Evolutionary conservation across 37 sponge, comb jelly and placozoan genomes (phyloP).

Genomic region (Halichondria panicea): DNA sequence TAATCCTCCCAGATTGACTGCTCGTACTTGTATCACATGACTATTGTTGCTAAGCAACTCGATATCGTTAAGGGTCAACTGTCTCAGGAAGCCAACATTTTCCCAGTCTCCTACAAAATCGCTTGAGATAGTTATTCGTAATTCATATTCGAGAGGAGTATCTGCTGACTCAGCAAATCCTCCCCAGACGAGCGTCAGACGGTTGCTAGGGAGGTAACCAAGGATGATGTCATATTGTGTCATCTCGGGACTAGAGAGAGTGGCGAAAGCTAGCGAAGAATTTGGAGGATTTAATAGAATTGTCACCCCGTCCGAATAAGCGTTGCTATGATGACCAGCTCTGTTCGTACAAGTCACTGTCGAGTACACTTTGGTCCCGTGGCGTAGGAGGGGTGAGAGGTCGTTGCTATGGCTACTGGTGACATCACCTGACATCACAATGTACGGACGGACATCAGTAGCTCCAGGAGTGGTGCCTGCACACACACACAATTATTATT

Average conservation of each 20-base stretch:
- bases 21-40: slow-evolving; percentile 49
- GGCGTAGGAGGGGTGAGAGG: slow-evolving; percentile 2
- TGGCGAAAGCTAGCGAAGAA: neutral
- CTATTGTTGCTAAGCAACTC: neutral
- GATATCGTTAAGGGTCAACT: slow-evolving; percentile 33
- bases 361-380: slow-evolving; percentile 42
- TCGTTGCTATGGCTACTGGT: neutral
- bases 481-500: no score
- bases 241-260: slow-evolving; percentile 7
- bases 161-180: slow-evolving; percentile 32
- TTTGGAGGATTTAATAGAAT: slow-evolving; percentile 22
- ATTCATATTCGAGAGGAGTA: slow-evolving; percentile 51
- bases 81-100: slow-evolving; percentile 22
- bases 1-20: slow-evolving; percentile 42
- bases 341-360: slow-evolving; percentile 60
- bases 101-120: slow-evolving; percentile 40
- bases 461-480: slow-evolving; percentile 21
- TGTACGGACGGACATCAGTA: slow-evolving; percentile 21
- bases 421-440: neutral
- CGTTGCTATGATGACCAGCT: slow-evolving; percentile 42
- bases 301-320: slow-evolving; percentile 66
- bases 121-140: neutral
- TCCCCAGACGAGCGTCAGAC: slow-evolving; percentile 32
- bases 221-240: slow-evolving; percentile 15
- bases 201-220: slow-evolving; percentile 32